Conservation (phyloP, 2,888 invertebrate genomes). For the Epirrhoe alternata region DNA sequence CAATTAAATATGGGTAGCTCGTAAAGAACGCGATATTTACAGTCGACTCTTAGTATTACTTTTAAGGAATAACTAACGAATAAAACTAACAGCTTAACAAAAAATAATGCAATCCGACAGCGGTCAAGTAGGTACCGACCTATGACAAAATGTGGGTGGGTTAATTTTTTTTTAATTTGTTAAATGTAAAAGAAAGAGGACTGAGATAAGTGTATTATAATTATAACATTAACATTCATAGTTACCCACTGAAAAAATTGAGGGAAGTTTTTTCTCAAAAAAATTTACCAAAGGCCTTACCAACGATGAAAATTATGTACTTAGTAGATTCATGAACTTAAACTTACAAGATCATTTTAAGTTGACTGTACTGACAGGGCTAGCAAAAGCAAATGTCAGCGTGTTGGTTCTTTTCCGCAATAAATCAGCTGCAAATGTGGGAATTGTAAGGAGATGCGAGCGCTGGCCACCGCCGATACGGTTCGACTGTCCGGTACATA, state of each 20-base stretch:
- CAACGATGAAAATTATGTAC: no score
- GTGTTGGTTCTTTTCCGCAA: slow-evolving; percentile 65
- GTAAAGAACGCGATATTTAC: slow-evolving; percentile 70
- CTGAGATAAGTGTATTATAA: no score
- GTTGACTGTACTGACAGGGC: slow-evolving; percentile 54
- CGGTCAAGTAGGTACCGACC: no score
- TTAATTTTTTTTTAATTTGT: no score
- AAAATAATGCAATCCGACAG: not conserved
- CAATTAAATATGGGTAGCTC: slow-evolving; percentile 72
- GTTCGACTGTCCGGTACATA: slow-evolving; percentile 28
- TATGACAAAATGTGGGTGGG: no score
- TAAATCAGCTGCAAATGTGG: slow-evolving; percentile 71
- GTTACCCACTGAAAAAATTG: no score
- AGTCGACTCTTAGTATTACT: slow-evolving; percentile 12
- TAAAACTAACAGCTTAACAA: not conserved
- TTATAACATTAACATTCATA: no score
- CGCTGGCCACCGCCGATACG: slow-evolving; percentile 63
- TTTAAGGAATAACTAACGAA: not conserved
- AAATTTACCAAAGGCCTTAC: no score
- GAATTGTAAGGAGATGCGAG: slow-evolving; percentile 68
- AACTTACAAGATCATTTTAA: not conserved
- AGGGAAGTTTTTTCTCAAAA: no score
- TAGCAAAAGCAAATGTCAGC: slow-evolving; percentile 63
- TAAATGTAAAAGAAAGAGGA: no score
- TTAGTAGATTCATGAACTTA: no score